Conservation (phyloP, 1,140 invertebrate species). For the Panonychus citri region DNA sequence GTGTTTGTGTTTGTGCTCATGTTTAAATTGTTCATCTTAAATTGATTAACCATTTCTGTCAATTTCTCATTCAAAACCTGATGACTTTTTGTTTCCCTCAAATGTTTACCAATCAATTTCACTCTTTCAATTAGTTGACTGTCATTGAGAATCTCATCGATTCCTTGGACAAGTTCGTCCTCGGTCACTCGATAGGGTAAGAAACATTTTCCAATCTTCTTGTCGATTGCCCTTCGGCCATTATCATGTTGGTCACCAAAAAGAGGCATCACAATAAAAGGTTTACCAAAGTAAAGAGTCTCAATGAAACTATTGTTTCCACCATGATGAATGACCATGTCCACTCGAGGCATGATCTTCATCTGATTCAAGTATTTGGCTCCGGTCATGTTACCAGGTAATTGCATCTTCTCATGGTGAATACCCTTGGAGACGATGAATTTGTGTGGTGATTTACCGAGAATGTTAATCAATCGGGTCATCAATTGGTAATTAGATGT, state of each 20-base stretch:
- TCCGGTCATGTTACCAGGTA: not conserved
- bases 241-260: constrained; percentile 12
- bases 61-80: too few species aligned
- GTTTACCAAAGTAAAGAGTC: not conserved
- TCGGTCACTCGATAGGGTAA: not conserved
- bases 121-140: not conserved
- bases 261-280: constrained; percentile 1
- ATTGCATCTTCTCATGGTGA: not conserved
- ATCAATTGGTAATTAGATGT: not conserved
- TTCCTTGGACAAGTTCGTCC: not conserved
- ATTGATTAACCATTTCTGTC: too few species aligned
- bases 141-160: not conserved
- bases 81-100: too few species aligned
- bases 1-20: too few species aligned
- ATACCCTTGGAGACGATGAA: not conserved
- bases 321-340: not conserved
- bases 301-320: not conserved
- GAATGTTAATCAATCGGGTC: not conserved
- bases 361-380: not conserved
- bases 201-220: not conserved
- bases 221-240: constrained; percentile 6
- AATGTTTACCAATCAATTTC: not conserved
- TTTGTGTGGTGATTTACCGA: not conserved
- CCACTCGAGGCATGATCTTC: not conserved
- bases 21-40: too few species aligned